Evolutionary conservation across 2,888 invertebrate species (phyloP).

Genomic region (Geophilus truncorum): DNA sequence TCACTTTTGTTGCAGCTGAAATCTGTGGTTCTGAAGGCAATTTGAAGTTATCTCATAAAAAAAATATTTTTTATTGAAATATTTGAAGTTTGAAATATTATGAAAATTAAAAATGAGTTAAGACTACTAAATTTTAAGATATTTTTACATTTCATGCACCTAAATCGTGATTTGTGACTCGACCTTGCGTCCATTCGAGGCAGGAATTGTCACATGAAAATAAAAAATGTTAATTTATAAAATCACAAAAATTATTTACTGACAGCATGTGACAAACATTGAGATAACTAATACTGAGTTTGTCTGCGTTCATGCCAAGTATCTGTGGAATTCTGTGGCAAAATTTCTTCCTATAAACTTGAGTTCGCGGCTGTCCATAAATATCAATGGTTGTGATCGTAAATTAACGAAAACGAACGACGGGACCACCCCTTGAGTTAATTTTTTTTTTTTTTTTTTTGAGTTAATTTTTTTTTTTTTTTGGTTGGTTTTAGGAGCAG

Average conservation of each 20-base stretch:
- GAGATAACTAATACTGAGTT: not conserved
- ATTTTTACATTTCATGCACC: not conserved
- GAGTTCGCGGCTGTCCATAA: not conserved
- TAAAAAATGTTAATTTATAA: not conserved
- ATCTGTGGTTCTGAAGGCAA: too few relatives aligned
- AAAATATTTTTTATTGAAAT: too few relatives aligned
- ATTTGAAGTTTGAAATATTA: too few relatives aligned
- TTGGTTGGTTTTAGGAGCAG: not conserved
- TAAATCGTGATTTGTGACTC: not conserved
- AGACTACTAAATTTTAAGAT: not conserved
- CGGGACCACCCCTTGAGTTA: not conserved
- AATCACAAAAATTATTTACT: too few relatives aligned
- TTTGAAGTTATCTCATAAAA: too few relatives aligned
- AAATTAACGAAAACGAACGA: not conserved
- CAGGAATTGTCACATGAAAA: not conserved
- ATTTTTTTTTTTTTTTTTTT: not conserved
- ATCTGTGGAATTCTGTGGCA: not conserved
- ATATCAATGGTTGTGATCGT: not conserved
- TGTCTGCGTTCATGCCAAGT: not conserved
- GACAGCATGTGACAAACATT: not conserved
- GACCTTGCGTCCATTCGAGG: not conserved
- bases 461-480: not conserved
- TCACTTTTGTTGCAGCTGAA: not conserved
- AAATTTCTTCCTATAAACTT: not conserved
- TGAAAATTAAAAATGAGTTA: too few relatives aligned